Conservation (phyloP, 2,888 invertebrate species). For the Scaeva pyrastri region DNA sequence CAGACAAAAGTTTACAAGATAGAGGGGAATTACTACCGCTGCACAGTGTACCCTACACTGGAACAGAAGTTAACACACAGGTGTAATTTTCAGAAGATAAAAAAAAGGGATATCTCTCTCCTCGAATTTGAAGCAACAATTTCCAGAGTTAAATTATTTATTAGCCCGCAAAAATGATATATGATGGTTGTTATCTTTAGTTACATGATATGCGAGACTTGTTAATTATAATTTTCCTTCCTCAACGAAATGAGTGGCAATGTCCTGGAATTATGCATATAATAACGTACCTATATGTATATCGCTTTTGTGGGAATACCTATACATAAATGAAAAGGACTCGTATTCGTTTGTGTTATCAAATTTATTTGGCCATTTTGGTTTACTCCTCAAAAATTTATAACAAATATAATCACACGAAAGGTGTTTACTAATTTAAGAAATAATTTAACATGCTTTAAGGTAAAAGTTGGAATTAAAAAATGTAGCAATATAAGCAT, state of each 20-base stretch:
- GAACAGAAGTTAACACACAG: slow-evolving; percentile 13
- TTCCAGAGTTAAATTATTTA: slow-evolving; percentile 69
- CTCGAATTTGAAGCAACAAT: slow-evolving; percentile 43
- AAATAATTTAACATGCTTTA: too few species aligned
- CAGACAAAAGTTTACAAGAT: not conserved
- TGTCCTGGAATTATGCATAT: not conserved
- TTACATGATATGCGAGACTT: slow-evolving; percentile 72
- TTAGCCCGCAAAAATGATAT: slow-evolving; percentile 68
- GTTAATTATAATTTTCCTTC: slow-evolving; percentile 63
- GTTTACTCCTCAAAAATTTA: too few species aligned
- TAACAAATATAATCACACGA: too few species aligned
- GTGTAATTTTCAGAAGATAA: slow-evolving; percentile 40
- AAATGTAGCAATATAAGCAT: too few species aligned
- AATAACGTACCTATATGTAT: not conserved
- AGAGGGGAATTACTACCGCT: not conserved
- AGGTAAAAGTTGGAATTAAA: too few species aligned
- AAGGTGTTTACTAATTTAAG: too few species aligned
- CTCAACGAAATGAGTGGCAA: not conserved
- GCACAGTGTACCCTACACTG: not conserved
- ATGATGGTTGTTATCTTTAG: slow-evolving; percentile 71
- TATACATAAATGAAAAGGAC: too few species aligned
- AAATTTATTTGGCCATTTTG: too few species aligned
- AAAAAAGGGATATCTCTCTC: slow-evolving; percentile 24
- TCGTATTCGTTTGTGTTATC: too few species aligned
- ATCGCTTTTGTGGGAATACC: not conserved